Evolutionary conservation across 2,113 vertebrate genomes (phyloP).

Genomic region (Spilogale gracilis): DNA sequence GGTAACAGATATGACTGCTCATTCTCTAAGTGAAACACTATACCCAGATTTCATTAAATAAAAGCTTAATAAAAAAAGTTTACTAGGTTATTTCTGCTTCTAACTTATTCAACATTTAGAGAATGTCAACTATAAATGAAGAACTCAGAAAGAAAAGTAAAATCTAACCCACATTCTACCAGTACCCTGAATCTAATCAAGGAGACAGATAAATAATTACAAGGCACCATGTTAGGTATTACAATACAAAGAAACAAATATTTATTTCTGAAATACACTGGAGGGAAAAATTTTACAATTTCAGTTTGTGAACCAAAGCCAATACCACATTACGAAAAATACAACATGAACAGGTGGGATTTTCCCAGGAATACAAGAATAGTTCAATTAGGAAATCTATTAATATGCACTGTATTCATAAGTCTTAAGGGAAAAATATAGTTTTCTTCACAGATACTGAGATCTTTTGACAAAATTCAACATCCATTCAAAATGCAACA

Average conservation of each 20-base stretch:
- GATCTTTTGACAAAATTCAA: neutral
- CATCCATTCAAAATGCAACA: neutral
- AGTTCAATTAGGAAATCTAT: neutral
- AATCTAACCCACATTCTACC: neutral
- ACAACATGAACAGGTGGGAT: neutral
- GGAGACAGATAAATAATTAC: neutral
- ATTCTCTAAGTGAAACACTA: neutral
- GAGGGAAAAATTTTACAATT: neutral
- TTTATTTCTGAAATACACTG: neutral
- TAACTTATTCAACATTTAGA: neutral
- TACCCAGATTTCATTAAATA: neutral
- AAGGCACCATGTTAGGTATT: neutral
- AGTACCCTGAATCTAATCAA: conserved; percentile 1
- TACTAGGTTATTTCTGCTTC: conserved; percentile 28
- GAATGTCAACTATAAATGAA: neutral
- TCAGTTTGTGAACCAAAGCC: neutral
- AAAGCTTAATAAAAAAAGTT: neutral
- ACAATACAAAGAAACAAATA: neutral
- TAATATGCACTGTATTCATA: neutral
- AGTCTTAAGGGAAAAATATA: neutral
- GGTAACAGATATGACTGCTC: neutral
- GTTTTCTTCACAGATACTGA: neutral
- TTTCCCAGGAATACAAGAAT: neutral
- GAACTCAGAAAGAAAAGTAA: conserved; percentile 45
- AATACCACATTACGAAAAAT: neutral